A percentile compares a stretch with the other conserved stretches of the same genome.
These are phyloP conservation scores for Aptenodytes forsteri DNA, from an alignment of 2,113 vertebrate species.

Conservation along the genomic window DNA sequence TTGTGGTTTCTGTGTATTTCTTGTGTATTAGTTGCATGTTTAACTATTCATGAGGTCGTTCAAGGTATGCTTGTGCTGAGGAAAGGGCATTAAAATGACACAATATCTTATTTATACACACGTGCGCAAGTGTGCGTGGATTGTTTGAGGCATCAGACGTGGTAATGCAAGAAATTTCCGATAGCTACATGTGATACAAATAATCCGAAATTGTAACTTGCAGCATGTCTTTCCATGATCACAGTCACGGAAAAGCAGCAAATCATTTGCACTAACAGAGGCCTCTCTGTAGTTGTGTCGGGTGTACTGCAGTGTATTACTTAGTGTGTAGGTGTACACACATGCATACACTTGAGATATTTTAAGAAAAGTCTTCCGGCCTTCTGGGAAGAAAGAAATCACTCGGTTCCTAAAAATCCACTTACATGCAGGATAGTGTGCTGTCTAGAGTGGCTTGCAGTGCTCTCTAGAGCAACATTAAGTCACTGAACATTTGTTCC, in stretches of 20 bases:
- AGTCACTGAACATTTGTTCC: constrained; percentile 38
- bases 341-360: not conserved
- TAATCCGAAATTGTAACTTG: not conserved
- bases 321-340: not conserved
- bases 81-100: not conserved
- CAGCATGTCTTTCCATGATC: not conserved
- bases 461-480: constrained; percentile 30
- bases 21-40: not conserved
- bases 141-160: not conserved
- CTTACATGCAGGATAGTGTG: not conserved
- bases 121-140: accelerated
- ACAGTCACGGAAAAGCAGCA: not conserved
- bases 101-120: not conserved
- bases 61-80: not conserved
- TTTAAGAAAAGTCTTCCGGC: not conserved
- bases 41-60: not conserved
- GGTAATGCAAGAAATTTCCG: not conserved
- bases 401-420: not conserved
- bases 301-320: not conserved
- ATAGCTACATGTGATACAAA: not conserved
- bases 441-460: not conserved
- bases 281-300: not conserved
- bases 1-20: not conserved
- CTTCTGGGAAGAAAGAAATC: not conserved
- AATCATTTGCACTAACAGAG: not conserved